Evolutionary conservation across 1,140 invertebrate genomes (phyloP).

Genomic region (Megalonaias nervosa): DNA sequence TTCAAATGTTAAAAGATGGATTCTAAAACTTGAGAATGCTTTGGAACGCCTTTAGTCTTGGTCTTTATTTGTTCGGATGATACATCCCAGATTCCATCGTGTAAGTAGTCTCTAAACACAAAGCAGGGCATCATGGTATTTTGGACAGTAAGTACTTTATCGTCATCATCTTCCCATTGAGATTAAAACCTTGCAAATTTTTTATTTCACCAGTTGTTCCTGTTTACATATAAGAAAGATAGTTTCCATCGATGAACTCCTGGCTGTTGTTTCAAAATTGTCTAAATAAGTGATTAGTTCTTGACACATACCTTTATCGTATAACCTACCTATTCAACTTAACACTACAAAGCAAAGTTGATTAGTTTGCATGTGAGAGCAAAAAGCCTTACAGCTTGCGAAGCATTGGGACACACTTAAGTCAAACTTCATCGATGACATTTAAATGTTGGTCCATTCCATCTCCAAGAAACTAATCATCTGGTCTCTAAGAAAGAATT

Average conservation of each 20-base stretch:
- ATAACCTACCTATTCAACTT: constrained; percentile 16
- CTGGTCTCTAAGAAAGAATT: constrained; percentile 19
- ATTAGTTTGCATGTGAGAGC: constrained; percentile 9
- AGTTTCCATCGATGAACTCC: constrained; percentile 11
- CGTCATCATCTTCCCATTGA: constrained; percentile 23
- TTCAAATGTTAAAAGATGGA: constrained; percentile 16
- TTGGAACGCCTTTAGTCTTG: constrained; percentile 11
- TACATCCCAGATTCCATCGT: constrained; percentile 1
- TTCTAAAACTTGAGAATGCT: constrained; percentile 24
- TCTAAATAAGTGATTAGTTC: constrained; percentile 16
- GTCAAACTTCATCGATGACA: constrained; percentile 15
- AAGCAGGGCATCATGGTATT: constrained; percentile 4
- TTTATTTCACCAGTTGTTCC: not conserved
- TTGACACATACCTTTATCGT: constrained; percentile 19
- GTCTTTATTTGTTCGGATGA: not conserved
- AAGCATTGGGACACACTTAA: constrained; percentile 13
- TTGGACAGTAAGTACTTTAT: not conserved
- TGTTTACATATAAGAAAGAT: not conserved
- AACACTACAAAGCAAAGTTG: constrained; percentile 19
- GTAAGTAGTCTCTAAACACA: constrained; percentile 21
- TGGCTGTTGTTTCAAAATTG: constrained; percentile 7
- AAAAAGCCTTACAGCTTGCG: constrained; percentile 10
- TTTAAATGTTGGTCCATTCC: constrained; percentile 11
- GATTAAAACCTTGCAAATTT: not conserved
- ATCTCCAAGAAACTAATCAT: constrained; percentile 6